These are phyloP conservation scores for Pseudomyrmex sp. DNA, from an alignment of 1,140 invertebrate genomes.

Conservation along the genomic window DNA sequence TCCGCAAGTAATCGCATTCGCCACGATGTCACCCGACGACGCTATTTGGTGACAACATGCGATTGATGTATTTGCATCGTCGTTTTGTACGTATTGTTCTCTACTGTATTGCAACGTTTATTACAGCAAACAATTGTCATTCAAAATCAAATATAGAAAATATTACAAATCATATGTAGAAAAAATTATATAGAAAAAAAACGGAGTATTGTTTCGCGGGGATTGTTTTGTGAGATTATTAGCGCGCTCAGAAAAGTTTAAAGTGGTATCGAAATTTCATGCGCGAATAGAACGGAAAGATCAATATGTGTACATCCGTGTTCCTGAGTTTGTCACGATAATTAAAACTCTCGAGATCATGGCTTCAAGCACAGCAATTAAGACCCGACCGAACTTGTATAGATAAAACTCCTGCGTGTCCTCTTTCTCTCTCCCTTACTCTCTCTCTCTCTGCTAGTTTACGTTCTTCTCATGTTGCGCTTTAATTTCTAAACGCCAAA, in stretches of 20 bases:
- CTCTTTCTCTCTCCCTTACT: too few relatives aligned
- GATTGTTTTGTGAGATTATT: neutral
- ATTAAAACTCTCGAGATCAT: constrained; percentile 14
- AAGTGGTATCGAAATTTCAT: neutral
- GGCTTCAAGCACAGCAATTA: constrained; percentile 16
- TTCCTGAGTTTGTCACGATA: neutral
- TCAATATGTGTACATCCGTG: neutral
- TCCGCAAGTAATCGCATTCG: neutral
- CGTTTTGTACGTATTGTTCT: too few relatives aligned
- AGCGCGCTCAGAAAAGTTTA: neutral
- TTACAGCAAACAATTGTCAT: too few relatives aligned
- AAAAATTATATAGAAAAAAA: too few relatives aligned
- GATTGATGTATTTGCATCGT: neutral
- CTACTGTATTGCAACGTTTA: too few relatives aligned
- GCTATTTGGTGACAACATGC: neutral
- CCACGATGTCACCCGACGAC: neutral
- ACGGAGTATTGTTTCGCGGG: too few relatives aligned
- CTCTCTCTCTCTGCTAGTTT: too few relatives aligned
- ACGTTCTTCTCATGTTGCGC: too few relatives aligned
- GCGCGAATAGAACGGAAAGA: neutral
- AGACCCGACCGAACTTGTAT: constrained; percentile 6
- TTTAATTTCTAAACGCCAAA: too few relatives aligned
- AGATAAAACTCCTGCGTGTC: too few relatives aligned
- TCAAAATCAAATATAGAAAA: too few relatives aligned
- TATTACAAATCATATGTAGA: too few relatives aligned